These are phyloP conservation scores for Caenorhabditis wallacei DNA, from an alignment of 2,888 invertebrate genomes.

Conservation along the genomic window DNA sequence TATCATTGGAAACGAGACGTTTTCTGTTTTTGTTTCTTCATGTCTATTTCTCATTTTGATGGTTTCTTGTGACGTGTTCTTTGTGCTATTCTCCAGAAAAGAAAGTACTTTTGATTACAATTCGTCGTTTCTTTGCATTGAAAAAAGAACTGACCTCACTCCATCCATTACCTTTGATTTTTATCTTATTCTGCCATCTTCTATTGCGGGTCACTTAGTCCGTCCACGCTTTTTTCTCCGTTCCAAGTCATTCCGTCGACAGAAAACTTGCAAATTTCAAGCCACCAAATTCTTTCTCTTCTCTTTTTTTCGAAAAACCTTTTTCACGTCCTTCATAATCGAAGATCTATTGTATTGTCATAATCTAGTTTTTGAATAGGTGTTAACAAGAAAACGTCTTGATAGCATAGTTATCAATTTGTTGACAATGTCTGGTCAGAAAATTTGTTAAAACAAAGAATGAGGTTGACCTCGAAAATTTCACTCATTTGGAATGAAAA, in stretches of 20 bases:
- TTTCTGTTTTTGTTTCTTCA: conserved; percentile 22
- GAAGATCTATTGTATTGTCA: conserved; percentile 37
- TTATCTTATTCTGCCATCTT: conserved; percentile 49
- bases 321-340: conserved; percentile 12
- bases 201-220: conserved; percentile 53
- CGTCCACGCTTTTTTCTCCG: conserved; percentile 8
- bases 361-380: conserved; percentile 41
- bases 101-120: conserved; percentile 9
- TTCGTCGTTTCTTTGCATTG: conserved; percentile 2
- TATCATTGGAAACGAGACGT: conserved; percentile 46
- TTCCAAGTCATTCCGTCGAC: conserved; percentile 18
- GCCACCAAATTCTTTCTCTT: not conserved
- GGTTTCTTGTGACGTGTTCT: conserved; percentile 17
- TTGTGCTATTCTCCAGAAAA: not conserved
- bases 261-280: conserved; percentile 20
- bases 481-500: conserved; percentile 4
- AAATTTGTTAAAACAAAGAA: conserved; percentile 34
- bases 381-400: conserved; percentile 43
- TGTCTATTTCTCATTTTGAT: conserved; percentile 22
- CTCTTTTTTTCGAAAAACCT: conserved; percentile 14
- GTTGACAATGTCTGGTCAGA: conserved; percentile 38
- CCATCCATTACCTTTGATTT: conserved; percentile 21
- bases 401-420: conserved; percentile 49
- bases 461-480: conserved; percentile 40
- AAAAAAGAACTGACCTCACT: conserved; percentile 39